Conservation (phyloP, 2,797 vertebrate genomes). For the Pseudochirops cupreus region DNA sequence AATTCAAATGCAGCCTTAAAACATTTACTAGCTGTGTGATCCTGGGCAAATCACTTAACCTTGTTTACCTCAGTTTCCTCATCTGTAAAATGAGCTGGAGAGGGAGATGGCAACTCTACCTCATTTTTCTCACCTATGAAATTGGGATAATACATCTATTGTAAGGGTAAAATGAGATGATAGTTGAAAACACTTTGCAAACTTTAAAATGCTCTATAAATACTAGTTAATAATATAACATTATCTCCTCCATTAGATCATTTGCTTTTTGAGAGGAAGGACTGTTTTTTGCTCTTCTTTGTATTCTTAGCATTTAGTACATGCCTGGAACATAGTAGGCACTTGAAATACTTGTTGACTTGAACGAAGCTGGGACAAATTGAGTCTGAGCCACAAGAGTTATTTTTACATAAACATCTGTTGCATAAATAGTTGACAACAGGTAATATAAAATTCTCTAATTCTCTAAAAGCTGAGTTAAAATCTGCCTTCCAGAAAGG, state of each 20-base stretch:
- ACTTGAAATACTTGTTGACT: not conserved
- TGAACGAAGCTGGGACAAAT: not conserved
- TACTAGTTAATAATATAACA: no score
- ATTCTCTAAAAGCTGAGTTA: not conserved
- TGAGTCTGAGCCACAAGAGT: not conserved
- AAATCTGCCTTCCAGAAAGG: not conserved
- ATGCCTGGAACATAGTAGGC: not conserved
- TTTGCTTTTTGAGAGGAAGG: not conserved
- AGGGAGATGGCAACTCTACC: no score
- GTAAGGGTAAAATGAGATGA: no score
- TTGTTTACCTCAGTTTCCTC: no score
- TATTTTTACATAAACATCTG: not conserved
- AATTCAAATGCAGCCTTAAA: not conserved
- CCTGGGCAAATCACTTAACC: no score
- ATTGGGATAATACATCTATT: not conserved
- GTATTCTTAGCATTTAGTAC: not conserved
- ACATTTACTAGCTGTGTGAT: not conserved
- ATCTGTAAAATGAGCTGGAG: no score
- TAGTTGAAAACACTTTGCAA: no score
- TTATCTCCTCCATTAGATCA: not conserved
- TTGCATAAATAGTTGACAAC: not conserved
- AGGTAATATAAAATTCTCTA: not conserved
- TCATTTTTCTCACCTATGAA: not conserved
- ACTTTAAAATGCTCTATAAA: no score
- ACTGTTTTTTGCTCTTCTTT: not conserved